Evolutionary conservation across 2,113 vertebrate species (phyloP).

Genomic region (Sylvilagus bachmani): DNA sequence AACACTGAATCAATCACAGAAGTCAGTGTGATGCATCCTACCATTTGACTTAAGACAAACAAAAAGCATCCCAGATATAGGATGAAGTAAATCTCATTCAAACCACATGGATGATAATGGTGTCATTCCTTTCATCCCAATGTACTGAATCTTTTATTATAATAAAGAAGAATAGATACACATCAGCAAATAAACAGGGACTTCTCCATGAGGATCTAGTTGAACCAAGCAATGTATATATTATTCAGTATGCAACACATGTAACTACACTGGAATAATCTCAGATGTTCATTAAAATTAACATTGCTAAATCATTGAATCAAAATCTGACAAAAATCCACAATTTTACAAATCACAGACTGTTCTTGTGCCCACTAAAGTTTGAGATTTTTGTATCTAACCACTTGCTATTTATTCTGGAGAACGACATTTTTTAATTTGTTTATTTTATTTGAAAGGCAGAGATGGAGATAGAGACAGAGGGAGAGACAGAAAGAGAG

Average conservation of each 20-base stretch:
- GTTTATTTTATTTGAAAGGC: no score
- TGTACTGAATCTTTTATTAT: not conserved
- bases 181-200: not conserved
- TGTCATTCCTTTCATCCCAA: not conserved
- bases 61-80: not conserved
- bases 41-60: not conserved
- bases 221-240: not conserved
- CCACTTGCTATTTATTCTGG: slow-evolving; percentile 26
- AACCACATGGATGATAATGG: not conserved
- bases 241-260: not conserved
- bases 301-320: not conserved
- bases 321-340: not conserved
- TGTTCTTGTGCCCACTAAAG: not conserved
- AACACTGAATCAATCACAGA: not conserved
- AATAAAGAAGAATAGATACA: not conserved
- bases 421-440: not conserved
- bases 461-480: no score
- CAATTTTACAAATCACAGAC: not conserved
- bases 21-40: not conserved
- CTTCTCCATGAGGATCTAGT: not conserved
- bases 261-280: not conserved
- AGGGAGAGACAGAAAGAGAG: no score
- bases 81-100: not conserved
- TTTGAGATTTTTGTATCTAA: not conserved
- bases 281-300: not conserved